phyloP scores from a whole-genome alignment of 2,888 invertebrate species.

The Torymus tubicola region DNA sequence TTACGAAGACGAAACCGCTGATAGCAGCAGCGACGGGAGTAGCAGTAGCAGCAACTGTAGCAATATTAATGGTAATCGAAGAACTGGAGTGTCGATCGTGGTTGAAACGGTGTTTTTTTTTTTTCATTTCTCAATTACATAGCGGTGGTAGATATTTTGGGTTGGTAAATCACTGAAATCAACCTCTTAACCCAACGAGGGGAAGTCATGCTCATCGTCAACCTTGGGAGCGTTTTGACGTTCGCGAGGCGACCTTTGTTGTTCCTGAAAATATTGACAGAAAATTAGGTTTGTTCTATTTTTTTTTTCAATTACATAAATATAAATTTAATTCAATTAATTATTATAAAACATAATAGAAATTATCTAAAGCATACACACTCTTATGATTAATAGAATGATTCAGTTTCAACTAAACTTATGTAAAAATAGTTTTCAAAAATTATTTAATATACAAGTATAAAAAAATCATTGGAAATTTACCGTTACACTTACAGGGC shows the following conservation, averaged over 20 bases:
- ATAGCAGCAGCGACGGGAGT: slow-evolving; percentile 67
- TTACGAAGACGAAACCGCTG: slow-evolving; percentile 72
- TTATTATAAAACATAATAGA: no score
- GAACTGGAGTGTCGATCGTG: slow-evolving; percentile 68
- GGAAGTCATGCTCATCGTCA: slow-evolving; percentile 97
- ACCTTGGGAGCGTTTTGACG: slow-evolving; percentile 87
- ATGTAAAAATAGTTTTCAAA: no score
- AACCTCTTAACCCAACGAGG: slow-evolving; percentile 87
- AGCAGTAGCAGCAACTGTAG: slow-evolving; percentile 67
- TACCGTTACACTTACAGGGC: slow-evolving; percentile 63
- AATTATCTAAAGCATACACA: no score
- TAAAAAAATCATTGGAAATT: no score
- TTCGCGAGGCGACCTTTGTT: slow-evolving; percentile 74
- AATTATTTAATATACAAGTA: no score
- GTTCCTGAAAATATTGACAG: slow-evolving; percentile 60
- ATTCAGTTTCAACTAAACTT: no score
- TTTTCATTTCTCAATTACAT: slow-evolving; percentile 50
- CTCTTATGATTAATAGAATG: no score
- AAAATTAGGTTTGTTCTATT: no score
- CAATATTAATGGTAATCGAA: slow-evolving; percentile 65
- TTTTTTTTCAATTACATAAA: no score
- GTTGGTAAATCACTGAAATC: slow-evolving; percentile 60
- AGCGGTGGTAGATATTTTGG: slow-evolving; percentile 59
- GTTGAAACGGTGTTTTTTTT: slow-evolving; percentile 62
- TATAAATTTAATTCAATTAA: no score